Evolutionary conservation across 2,797 vertebrate species (phyloP), one percentile per base, ranked within the genome.

Genomic region (Pelobates cultripes): DNA sequence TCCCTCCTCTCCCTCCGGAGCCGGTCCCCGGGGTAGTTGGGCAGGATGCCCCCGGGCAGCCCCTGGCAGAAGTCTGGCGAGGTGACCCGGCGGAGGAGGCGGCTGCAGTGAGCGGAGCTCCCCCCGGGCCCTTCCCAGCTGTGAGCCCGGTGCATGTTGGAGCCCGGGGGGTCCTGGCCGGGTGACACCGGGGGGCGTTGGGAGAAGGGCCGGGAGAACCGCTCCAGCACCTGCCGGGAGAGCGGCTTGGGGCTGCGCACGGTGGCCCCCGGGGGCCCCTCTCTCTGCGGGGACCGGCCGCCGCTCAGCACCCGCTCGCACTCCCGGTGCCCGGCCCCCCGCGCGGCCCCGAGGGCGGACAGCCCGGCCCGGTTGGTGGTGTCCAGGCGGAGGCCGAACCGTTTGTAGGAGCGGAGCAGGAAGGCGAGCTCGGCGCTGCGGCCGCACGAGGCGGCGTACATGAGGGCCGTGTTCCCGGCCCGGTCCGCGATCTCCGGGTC

Each of bases 381-480:
- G 88, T 97, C 94, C 71, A 97, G 86, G 75, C 90, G 90, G 83
- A 98, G 84, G 17, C 96, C 96, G 0, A 98, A 91, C 86, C 95
- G 93, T 86, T 96, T 97, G 84, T 97, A 98, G 79, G 96, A 95
- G 69, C 95, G 93, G 77, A 97, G 91, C 60, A 98, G 91, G 86
- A 97, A 98, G 89, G 96, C 95, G 77, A 98, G 87, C 78, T 97
- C 85, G 45, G 93, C 93, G 40, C 91, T 93, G 86, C 96, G 95
- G 51, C 96, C 96, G 2, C 93, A 94, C 41, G 93, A 95, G 47
- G 96, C 95, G 9, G 95, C 94, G 51, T 97, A 97, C 93, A 96
- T 96, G 71, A 98, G 92, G 0, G 96, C 91, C 10, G 92, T 95
- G 88, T 97, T 97, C n/a, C 96, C 96, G 82, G 95, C 95, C 1